Evolutionary conservation across 2,888 invertebrate species (phyloP).

Genomic region (Tinea pellionella): DNA sequence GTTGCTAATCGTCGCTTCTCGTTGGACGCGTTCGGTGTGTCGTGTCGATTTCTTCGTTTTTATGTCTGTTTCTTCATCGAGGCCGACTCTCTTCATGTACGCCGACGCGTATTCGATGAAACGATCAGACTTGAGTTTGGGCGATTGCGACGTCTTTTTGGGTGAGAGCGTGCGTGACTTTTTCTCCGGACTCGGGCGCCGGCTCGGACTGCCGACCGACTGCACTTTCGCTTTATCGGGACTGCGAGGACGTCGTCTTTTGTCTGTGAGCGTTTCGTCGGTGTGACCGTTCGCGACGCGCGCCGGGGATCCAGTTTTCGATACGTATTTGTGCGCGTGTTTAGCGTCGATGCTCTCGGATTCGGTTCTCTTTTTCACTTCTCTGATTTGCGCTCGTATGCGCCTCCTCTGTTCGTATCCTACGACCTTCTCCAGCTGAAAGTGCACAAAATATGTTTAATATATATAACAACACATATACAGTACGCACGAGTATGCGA

Average conservation of each 20-base stretch:
- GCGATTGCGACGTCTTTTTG: constrained; percentile 29
- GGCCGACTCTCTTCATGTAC: constrained; percentile 59
- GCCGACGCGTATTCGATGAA: constrained; percentile 61
- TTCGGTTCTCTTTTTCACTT: constrained; percentile 74
- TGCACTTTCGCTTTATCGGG: constrained; percentile 32
- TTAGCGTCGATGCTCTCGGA: constrained; percentile 29
- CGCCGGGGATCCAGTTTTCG: constrained; percentile 27
- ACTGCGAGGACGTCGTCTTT: constrained; percentile 33
- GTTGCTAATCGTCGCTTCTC: constrained; percentile 23
- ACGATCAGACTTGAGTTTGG: constrained; percentile 47
- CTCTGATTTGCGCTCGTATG: constrained; percentile 80
- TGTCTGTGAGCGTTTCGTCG: constrained; percentile 31
- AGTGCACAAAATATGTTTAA: constrained; percentile 26
- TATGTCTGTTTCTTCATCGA: constrained; percentile 40
- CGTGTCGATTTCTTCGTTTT: constrained; percentile 29
- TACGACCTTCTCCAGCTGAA: constrained; percentile 78
- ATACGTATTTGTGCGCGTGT: constrained; percentile 23
- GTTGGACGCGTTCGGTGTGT: constrained; percentile 25
- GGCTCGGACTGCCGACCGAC: constrained; percentile 24
- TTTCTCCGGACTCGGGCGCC: constrained; percentile 52
- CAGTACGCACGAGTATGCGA: not conserved
- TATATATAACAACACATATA: constrained; percentile 17
- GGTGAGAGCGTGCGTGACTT: constrained; percentile 46
- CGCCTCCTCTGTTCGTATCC: constrained; percentile 82
- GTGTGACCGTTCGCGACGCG: constrained; percentile 35